Conservation (phyloP, 1,140 invertebrate genomes). For the Drosophila insularis region DNA sequence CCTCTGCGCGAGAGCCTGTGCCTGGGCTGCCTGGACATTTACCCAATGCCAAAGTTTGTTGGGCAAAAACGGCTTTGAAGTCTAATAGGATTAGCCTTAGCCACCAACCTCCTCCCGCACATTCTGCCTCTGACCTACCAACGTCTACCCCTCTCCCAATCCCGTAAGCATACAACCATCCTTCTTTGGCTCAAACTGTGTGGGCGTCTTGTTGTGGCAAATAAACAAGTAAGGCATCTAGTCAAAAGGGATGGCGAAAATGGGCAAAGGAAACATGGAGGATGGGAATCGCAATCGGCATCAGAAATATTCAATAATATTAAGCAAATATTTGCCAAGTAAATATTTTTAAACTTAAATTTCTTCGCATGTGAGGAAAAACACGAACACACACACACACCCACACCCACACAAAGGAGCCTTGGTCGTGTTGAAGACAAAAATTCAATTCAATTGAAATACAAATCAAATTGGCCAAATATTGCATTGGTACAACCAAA, state of each 20-base stretch:
- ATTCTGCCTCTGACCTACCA: too few relatives aligned
- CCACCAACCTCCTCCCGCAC: neutral
- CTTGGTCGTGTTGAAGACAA: neutral
- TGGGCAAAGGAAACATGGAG: constrained; percentile 10
- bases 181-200: neutral
- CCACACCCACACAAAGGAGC: neutral
- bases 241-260: neutral
- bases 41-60: constrained; percentile 66
- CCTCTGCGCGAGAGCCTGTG: constrained; percentile 3
- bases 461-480: constrained; percentile 1
- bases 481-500: neutral
- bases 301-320: constrained; percentile 67
- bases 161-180: neutral
- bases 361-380: constrained; percentile 42
- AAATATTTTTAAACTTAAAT: constrained; percentile 44
- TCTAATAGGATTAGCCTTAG: constrained; percentile 72
- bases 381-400: neutral
- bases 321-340: constrained; percentile 60
- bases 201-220: constrained; percentile 48
- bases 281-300: constrained; percentile 36
- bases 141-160: neutral
- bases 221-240: constrained; percentile 47
- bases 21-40: constrained; percentile 40
- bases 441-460: neutral
- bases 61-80: constrained; percentile 74